Evolutionary conservation across 2,113 vertebrate genomes (phyloP).

Genomic region (Nesoenas mayeri): DNA sequence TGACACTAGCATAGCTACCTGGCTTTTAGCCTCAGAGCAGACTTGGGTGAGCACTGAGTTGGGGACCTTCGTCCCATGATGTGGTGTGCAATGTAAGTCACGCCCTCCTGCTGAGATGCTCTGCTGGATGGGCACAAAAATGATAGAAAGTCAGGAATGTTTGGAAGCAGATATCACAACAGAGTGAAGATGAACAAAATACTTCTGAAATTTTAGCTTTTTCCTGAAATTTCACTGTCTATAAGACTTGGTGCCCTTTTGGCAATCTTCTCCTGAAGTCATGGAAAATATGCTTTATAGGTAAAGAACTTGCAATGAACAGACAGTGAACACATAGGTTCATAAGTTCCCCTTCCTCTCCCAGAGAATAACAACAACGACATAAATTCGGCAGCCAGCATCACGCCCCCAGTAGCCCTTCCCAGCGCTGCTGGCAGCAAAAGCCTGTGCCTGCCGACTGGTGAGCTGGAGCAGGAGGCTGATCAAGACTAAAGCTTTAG

Average conservation of each 20-base stretch:
- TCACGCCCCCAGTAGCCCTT: neutral
- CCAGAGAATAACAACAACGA: neutral
- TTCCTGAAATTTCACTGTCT: conserved; percentile 33
- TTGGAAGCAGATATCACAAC: neutral
- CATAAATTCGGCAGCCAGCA: neutral
- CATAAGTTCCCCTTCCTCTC: neutral
- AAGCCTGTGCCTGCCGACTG: neutral
- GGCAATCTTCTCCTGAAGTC: conserved; percentile 7
- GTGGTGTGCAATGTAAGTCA: neutral
- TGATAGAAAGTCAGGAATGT: neutral
- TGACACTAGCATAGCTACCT: neutral
- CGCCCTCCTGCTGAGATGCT: neutral
- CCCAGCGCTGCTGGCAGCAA: neutral
- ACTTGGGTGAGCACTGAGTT: neutral
- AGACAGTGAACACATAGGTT: neutral
- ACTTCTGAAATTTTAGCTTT: conserved; percentile 30
- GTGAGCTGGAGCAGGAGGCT: neutral
- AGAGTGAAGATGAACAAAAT: neutral
- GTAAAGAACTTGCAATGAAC: neutral
- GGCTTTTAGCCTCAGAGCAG: neutral
- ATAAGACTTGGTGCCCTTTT: conserved; percentile 18
- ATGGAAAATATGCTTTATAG: neutral
- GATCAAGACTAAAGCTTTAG: neutral
- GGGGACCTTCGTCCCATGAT: neutral
- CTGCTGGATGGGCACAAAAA: neutral